Percentiles rank a stretch among this genome's conserved stretches.
Evolutionary conservation across 2,113 vertebrate genomes (phyloP).

Genomic region (Romanogobio albipinnatus): DNA sequence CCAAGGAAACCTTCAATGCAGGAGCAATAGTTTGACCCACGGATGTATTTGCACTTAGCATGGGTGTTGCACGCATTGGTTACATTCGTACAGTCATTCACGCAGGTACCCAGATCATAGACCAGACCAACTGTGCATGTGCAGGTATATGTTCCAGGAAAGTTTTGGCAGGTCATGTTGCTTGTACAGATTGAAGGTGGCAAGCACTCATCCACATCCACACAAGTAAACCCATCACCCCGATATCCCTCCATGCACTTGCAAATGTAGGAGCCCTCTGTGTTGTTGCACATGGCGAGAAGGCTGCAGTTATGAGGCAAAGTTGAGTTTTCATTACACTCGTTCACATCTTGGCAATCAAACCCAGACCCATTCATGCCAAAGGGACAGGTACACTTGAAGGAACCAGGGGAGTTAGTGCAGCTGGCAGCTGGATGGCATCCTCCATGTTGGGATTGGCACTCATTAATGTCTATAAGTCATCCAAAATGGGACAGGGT

Average conservation of each 20-base stretch:
- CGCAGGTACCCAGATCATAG: conserved; percentile 71
- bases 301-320: conserved; percentile 71
- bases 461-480: conserved; percentile 89
- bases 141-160: conserved; percentile 75
- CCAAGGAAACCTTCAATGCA: conserved; percentile 75
- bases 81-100: conserved; percentile 68
- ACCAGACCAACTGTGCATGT: conserved; percentile 66
- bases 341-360: conserved; percentile 79
- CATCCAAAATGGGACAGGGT: conserved; percentile 83
- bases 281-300: conserved; percentile 74
- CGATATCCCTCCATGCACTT: conserved; percentile 73
- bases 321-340: conserved; percentile 71
- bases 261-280: conserved; percentile 75
- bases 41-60: conserved; percentile 67
- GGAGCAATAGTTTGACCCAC: conserved; percentile 75
- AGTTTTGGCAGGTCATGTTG: conserved; percentile 77
- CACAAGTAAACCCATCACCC: conserved; percentile 75
- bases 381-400: conserved; percentile 73
- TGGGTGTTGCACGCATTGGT: conserved; percentile 64
- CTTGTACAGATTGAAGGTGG: conserved; percentile 61
- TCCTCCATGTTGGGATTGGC: conserved; percentile 80
- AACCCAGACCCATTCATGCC: conserved; percentile 76
- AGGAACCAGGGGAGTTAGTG: conserved; percentile 75
- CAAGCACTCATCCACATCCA: conserved; percentile 78
- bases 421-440: conserved; percentile 78